Base-by-base conservation (phyloP, 2,797 vertebrate genomes). In the Synanceia verrucosa region DNA sequence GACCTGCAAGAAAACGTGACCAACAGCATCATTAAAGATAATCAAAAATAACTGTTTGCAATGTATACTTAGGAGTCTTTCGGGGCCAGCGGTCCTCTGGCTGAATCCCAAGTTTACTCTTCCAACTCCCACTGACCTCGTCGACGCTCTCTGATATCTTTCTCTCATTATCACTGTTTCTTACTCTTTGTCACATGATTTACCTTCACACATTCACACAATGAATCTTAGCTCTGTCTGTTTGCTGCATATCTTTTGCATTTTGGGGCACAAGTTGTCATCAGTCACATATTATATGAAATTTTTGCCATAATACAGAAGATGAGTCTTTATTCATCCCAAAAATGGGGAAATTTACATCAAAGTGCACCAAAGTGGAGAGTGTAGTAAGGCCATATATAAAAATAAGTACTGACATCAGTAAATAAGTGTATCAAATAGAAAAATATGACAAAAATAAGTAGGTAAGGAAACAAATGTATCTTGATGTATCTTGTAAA, bases 41-140 rank as follows among this genome's bases (percentile, higher is more conserved):
- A 62, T 53, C 6, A 55, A 14, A 72, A 65, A 60, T 24, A 61
- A 37, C 16, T 48, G 31, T 33, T 14, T 28, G 18, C 21, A 44
- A 44, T 44, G 43, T 21, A 44, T 16, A 44, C 43, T 44, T 18
- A n/a, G n/a, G 39, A 18, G n/a, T 73, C 37, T n/a, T 47, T 53
- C 26, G 46, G 55, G 53, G 57, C 46, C 62, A 63, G 46, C 24
- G 19, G 63, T 67, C 39, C 24, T 51, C 77, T 78, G 78, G 71
- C 77, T 23, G 36, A 53, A 60, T 67, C 41, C 66, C 80, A 82
- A 48, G 56, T 72, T 48, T 46, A 55, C 71, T 65, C 36, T 39
- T 57, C 58, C 28, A 43, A 55, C 69, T 70, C 63, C 48, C 53
- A 46, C 70, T 70, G 64, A 67, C 59, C 72, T 71, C 13, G 39